phyloP scores from a whole-genome alignment of 2,888 invertebrate genomes.

The Sepiola atlantica region DNA sequence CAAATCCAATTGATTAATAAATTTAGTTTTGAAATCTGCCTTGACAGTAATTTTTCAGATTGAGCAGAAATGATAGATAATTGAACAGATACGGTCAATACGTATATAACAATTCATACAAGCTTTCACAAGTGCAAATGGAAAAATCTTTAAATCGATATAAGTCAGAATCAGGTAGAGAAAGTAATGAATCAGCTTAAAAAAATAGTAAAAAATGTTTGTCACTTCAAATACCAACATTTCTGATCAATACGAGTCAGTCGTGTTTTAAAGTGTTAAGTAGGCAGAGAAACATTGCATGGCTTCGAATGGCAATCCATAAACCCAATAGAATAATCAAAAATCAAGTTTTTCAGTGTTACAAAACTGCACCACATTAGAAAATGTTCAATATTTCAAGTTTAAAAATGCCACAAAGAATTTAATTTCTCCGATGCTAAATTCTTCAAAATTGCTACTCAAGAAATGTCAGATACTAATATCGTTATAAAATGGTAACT shows the following conservation, averaged over 20 bases:
- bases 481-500: no score
- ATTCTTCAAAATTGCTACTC: not conserved
- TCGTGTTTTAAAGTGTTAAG: slow-evolving; percentile 3
- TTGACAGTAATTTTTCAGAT: no score
- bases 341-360: not conserved
- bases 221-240: slow-evolving; percentile 11
- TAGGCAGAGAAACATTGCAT: not conserved
- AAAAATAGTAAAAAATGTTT: not conserved
- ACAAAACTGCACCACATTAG: not conserved
- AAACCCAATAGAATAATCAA: not conserved
- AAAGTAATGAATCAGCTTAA: not conserved
- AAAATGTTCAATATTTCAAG: not conserved
- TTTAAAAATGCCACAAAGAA: not conserved
- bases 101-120: not conserved
- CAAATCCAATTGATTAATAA: no score
- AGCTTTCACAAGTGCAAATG: not conserved
- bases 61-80: no score
- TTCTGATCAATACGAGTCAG: not conserved
- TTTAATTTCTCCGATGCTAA: not conserved
- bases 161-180: not conserved
- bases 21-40: no score
- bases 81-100: no score
- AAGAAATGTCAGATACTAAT: no score
- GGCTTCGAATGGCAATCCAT: slow-evolving; percentile 15
- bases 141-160: not conserved